A percentile compares a stretch with the other conserved stretches of the same genome.
phyloP scores from a whole-genome alignment of 2,113 vertebrate genomes.

The Pelodiscus sinensis region DNA sequence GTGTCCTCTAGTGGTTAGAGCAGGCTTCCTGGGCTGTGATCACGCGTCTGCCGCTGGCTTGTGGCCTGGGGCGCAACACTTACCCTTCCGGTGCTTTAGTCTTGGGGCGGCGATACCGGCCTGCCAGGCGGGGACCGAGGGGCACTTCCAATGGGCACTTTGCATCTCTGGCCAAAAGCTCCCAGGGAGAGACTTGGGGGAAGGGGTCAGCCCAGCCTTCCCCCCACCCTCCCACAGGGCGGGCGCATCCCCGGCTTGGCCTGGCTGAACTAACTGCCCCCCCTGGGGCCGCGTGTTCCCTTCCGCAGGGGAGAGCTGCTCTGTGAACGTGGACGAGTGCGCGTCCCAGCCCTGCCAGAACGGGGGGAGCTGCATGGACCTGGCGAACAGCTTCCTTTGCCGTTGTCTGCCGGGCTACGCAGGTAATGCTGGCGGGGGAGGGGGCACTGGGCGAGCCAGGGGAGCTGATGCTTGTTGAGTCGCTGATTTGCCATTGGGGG shows the following conservation, averaged over 20 bases:
- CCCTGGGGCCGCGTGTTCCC: background rate
- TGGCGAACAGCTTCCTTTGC: conserved; percentile 85
- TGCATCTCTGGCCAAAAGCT: background rate
- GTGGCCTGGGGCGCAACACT: background rate
- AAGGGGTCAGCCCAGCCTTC: too few relatives aligned
- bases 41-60: background rate
- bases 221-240: background rate
- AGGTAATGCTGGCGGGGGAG: conserved; percentile 76
- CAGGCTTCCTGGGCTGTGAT: background rate
- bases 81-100: background rate
- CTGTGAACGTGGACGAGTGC: conserved; percentile 88
- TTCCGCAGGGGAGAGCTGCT: conserved; percentile 87
- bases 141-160: background rate
- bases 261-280: background rate
- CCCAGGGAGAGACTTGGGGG: background rate
- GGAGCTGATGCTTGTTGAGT: background rate
- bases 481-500: background rate
- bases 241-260: background rate
- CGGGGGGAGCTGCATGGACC: conserved; percentile 86
- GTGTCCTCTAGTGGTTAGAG: background rate
- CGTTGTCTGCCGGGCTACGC: conserved; percentile 86
- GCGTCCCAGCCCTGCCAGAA: conserved; percentile 85
- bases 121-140: background rate
- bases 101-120: background rate
- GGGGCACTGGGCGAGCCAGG: background rate